Base-by-base conservation (phyloP, 2,888 invertebrate species). In the Drosophila meridionalis region DNA sequence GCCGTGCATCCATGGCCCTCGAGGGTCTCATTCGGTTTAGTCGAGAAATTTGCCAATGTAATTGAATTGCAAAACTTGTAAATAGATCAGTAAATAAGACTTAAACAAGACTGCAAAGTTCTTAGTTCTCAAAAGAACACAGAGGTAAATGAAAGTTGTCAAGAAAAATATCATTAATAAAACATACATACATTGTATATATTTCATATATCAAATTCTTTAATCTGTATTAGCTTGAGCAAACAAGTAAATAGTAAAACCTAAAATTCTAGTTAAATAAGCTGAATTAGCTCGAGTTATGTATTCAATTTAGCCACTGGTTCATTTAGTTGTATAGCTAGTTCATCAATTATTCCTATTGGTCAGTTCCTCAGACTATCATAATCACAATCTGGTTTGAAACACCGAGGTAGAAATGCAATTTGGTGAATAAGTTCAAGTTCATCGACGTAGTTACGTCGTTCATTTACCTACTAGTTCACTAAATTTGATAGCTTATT, bases 41-140 rank as follows among this genome's bases (percentile, higher is more conserved):
- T 60, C 58, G 60, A 4, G 59, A 43, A 48, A 68, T 59, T 47
- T 36, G 70, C 28, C 60, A 62, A 61, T 71, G 75, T 86, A 85
- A 82, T 83, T 88, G 82, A 87, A 83, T 86, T 87, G 78, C 61
- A 55, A 73, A 83, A 86, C 75, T 85, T 83, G 70, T 48, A 75
- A 85, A 75, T 85, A 52, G 34, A 36, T 26, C 11, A 34, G 34
- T 52, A 52, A 52, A 52, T 52, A 52, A 52, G 34, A 67, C 72
- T 59, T 57, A 75, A 78, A 74, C 63, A 76, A 70, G 67, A 69
- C 73, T 78, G 60, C 48, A 69, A 69, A 77, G 45, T 74, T 70
- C 42, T 38, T 40, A 67, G 42, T 57, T 30, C 14, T n/a, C 47
- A 68, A 45, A 57, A 12, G 14, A 4, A 45, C 26, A 58, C 32